Evolutionary conservation across 2,888 invertebrate genomes (phyloP), one percentile per base, ranked within the genome.

Genomic region (Ischnura elegans): DNA sequence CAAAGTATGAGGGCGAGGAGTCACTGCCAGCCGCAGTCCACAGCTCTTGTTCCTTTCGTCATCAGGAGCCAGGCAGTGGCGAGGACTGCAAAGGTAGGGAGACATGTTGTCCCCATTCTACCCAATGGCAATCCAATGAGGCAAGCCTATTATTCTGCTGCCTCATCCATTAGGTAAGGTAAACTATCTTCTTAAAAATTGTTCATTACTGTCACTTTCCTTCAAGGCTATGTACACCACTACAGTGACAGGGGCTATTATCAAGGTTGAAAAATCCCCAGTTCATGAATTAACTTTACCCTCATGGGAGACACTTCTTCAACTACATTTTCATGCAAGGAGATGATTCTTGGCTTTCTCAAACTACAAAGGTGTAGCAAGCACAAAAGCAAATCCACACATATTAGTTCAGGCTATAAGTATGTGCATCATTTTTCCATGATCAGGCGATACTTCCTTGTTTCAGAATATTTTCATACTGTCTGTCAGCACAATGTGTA

Each of bases 1-100:
- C 47, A 94, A 93, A 51, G 87, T 94, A 36, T 66, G 93, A 55
- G 94, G 94, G 25, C 94, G 90, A 51, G 94, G 55, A 45, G 85
- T 51, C 47, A 46, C 87, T 29, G 76, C 36, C 61, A 90, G 76
- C 76, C 46, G 85, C 42, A 90, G 46, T 43, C 84, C 86, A 93
- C 93, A 90, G 42, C 66, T 61, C 90, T 66, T 90, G 66, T 25
- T 90, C 61, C 90, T 86, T 46, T 86, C 90, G 61, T 90, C 90
- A 42, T 90, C 90, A 90, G 90, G 90, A 29, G 90, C 90, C 90
- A 90, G 90, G 90, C 90, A 66, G 90, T 90, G 90, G 90, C 90
- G 66, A 13, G 66, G 43, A 90, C 90, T 90, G 90, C 42, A 90
- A 90, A 90, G 90, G 90, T 66, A 90, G 90, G 90, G 90, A 90